Percentiles rank a stretch among this genome's conserved stretches.
phyloP scores from a whole-genome alignment of 2,888 invertebrate genomes.

The Odontomyia ornata region DNA sequence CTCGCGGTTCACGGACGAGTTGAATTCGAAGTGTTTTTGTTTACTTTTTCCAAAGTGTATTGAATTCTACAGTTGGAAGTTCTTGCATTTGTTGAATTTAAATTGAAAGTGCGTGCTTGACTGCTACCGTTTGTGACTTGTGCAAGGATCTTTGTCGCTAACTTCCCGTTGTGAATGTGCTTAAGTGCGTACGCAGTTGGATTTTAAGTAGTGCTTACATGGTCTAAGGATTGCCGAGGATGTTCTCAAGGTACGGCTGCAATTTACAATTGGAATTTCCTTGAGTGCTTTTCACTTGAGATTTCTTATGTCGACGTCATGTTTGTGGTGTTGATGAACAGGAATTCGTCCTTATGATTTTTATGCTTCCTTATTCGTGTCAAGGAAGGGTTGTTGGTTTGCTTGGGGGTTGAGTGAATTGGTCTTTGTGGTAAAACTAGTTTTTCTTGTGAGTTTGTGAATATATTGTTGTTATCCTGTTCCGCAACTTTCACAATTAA shows the following conservation, averaged over 20 bases:
- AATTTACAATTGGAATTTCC: constrained; percentile 30
- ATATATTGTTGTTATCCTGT: too few species aligned
- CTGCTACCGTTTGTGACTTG: constrained; percentile 12
- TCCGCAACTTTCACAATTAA: not conserved
- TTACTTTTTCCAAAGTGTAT: not conserved
- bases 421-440: not conserved
- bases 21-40: not conserved
- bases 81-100: not conserved
- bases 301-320: not conserved
- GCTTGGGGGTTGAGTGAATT: not conserved
- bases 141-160: not conserved
- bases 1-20: constrained; percentile 2
- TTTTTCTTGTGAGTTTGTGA: not conserved
- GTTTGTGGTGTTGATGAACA: constrained; percentile 3
- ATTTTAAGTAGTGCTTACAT: constrained; percentile 22
- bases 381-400: not conserved
- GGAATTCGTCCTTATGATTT: not conserved
- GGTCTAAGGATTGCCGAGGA: constrained; percentile 18
- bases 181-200: constrained; percentile 37
- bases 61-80: not conserved
- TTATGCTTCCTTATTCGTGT: not conserved
- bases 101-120: constrained; percentile 41
- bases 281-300: constrained; percentile 8
- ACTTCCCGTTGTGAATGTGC: constrained; percentile 26
- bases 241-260: constrained; percentile 37